Percentiles rank a stretch among this genome's conserved stretches.
phyloP scores from a whole-genome alignment of 2,888 invertebrate genomes.

The Cephus runcator region DNA sequence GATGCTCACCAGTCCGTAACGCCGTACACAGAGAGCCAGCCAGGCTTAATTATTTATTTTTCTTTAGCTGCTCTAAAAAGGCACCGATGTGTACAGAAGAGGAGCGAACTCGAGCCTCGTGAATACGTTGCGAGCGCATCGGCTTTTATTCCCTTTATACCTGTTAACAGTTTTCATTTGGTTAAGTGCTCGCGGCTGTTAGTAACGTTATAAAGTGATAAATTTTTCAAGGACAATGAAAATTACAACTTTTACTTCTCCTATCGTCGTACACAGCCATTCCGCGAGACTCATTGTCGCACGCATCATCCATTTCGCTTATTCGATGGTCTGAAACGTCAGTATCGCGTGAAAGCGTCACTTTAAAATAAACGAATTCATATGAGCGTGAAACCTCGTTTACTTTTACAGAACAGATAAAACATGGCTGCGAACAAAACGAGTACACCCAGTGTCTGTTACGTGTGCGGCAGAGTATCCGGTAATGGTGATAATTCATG shows the following conservation, averaged over 20 bases:
- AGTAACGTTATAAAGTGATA: neutral
- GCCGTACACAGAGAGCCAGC: constrained; percentile 6
- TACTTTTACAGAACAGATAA: neutral
- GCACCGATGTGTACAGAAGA: constrained; percentile 46
- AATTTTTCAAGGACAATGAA: neutral
- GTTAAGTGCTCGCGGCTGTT: neutral
- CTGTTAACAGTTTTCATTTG: constrained; percentile 4
- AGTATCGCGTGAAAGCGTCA: neutral
- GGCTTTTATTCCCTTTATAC: neutral
- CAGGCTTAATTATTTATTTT: constrained; percentile 45
- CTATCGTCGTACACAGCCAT: neutral
- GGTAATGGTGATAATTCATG: neutral
- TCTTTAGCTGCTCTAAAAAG: constrained; percentile 54
- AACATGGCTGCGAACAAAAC: neutral
- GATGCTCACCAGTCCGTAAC: constrained; percentile 31
- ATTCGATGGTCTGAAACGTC: neutral
- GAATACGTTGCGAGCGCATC: neutral
- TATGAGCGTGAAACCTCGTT: neutral
- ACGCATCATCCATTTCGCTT: neutral
- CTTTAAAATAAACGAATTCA: neutral
- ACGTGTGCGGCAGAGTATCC: neutral
- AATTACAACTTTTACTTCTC: neutral
- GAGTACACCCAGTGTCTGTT: neutral
- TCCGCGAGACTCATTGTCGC: neutral
- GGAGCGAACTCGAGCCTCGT: constrained; percentile 3